Percentiles rank a stretch among this genome's conserved stretches.
Evolutionary conservation across 2,888 invertebrate species (phyloP).

Genomic region (Apomyelois bistriatella): DNA sequence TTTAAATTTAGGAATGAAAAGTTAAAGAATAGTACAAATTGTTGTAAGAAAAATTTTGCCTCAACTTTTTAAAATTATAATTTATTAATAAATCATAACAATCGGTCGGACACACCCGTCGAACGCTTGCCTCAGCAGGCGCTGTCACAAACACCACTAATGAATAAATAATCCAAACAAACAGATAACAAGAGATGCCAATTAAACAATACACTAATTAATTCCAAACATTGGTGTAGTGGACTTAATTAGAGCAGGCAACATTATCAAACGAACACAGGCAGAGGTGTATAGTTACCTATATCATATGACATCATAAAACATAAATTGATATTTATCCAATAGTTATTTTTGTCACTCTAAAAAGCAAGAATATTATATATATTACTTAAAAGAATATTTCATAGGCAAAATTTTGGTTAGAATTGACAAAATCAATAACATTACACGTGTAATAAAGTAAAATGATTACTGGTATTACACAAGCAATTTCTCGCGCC

Average conservation of each 20-base stretch:
- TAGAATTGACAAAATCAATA: slow-evolving; percentile 3
- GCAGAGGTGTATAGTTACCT: slow-evolving; percentile 32
- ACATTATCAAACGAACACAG: slow-evolving; percentile 53
- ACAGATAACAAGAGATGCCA: slow-evolving; percentile 80
- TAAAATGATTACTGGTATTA: slow-evolving; percentile 14
- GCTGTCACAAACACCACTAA: slow-evolving; percentile 74
- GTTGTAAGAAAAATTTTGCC: too few relatives aligned
- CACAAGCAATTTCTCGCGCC: slow-evolving; percentile 22
- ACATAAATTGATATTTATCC: too few relatives aligned
- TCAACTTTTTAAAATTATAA: background rate
- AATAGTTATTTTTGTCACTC: too few relatives aligned
- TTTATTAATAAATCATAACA: slow-evolving; percentile 22
- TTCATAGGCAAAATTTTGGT: too few relatives aligned
- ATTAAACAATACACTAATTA: slow-evolving; percentile 81
- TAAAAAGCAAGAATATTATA: too few relatives aligned
- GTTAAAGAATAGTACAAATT: too few relatives aligned
- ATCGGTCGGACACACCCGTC: slow-evolving; percentile 23
- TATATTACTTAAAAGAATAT: too few relatives aligned
- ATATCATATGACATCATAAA: slow-evolving; percentile 16
- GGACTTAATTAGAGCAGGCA: slow-evolving; percentile 76
- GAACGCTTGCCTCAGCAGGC: slow-evolving; percentile 49
- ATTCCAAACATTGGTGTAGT: slow-evolving; percentile 79
- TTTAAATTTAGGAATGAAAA: too few relatives aligned
- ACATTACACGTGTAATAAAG: slow-evolving; percentile 5
- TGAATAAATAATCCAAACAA: slow-evolving; percentile 78